Evolutionary conservation across 1,140 invertebrate genomes (phyloP), one percentile per base, ranked within the genome.

Genomic region (Drosophila pandora): DNA sequence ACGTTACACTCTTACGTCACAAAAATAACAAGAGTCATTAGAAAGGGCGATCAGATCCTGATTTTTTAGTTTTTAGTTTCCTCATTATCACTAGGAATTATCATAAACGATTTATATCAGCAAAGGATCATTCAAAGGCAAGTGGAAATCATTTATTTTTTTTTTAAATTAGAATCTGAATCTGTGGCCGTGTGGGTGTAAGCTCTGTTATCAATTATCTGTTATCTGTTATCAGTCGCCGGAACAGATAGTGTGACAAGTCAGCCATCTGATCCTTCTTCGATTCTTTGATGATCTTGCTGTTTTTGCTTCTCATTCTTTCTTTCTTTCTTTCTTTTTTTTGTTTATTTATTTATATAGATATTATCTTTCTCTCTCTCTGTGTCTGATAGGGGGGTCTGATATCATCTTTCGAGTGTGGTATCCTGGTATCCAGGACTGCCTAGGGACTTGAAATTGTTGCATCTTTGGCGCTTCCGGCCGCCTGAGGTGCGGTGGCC

Each of bases 381-480:
- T 37, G 52, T 23, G 50, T 57, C 17, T 17, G 17, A 17, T 17
- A 17, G 17, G 55, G 62, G 43, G 62, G 39, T 32, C 45, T 30
- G 58, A 49, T 75, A 49, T 62, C 47, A 10, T 28, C 49, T 53
- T 76, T 68, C 23, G 49, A 47, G 54, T 68, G 63, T 43, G 52
- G 47, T 68, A 79, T 82, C 17, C 17, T 17, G 17, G 17, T 17
- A 17, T 17, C 17, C 17, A 17, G 54, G 61, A 30, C 63, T 69
- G 65, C 65, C 65, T 69, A 69, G 63, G 57, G 49, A 75, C 75
- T 77, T 73, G 65, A 57, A 71, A 70, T 79, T 77, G 61, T 76
- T 77, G 55, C 88, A 64, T 81, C 82, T 71, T 81, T 82, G 57
- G 67, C 68, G 59, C 71, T 73, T 79, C 53, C 89, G 61, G 76